phyloP scores from a whole-genome alignment of 2,888 invertebrate genomes.

The Agelastica alni region DNA sequence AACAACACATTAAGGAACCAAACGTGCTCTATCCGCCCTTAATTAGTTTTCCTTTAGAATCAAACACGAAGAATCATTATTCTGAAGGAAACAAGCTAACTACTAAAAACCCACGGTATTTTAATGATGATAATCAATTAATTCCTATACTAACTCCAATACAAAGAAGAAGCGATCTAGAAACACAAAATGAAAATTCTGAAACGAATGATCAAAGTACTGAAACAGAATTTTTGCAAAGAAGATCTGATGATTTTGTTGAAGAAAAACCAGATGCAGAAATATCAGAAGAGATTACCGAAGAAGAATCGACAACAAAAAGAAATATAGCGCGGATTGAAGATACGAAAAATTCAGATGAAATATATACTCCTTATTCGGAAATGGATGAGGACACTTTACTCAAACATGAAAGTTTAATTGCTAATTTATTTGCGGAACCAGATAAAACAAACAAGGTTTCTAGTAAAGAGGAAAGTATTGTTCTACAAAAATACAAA shows the following conservation, averaged over 20 bases:
- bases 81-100: neutral
- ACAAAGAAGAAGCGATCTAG: slow-evolving; percentile 1
- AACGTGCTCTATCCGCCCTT: slow-evolving; percentile 9
- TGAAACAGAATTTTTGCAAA: neutral
- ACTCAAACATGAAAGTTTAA: neutral
- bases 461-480: neutral
- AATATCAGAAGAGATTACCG: neutral
- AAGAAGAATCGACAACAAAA: too few species aligned
- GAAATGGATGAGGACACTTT: neutral
- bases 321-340: too few species aligned
- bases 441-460: neutral
- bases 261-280: neutral
- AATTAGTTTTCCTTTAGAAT: neutral
- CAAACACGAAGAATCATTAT: too few species aligned
- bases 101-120: neutral
- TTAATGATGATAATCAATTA: neutral
- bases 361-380: neutral
- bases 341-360: too few species aligned
- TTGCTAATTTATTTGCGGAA: neutral
- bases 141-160: neutral
- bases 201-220: neutral
- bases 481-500: neutral
- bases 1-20: neutral
- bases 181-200: too few species aligned
- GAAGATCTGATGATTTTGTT: neutral